These are phyloP conservation scores for Corbicula japonica DNA, from an alignment of 2,888 invertebrate genomes.

Conservation along the genomic window DNA sequence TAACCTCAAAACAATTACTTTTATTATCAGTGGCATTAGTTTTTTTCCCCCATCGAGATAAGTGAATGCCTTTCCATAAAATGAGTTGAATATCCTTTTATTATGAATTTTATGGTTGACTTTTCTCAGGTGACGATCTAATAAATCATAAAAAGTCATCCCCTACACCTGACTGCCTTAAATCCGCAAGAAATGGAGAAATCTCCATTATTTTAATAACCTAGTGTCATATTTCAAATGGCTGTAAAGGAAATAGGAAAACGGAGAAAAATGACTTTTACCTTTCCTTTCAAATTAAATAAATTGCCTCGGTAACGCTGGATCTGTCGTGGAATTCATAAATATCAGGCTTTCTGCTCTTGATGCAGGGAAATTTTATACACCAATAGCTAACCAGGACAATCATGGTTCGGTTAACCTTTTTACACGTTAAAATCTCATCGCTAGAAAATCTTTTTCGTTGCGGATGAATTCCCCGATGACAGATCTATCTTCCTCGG, in stretches of 20 bases:
- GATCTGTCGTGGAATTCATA: constrained; percentile 31
- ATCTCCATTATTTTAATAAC: constrained; percentile 44
- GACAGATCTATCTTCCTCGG: constrained; percentile 66
- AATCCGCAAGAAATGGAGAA: constrained; percentile 18
- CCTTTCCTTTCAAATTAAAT: constrained; percentile 46
- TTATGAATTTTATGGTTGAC: too few species aligned
- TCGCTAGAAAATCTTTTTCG: constrained; percentile 59
- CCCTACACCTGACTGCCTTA: constrained; percentile 23
- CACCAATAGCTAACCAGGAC: constrained; percentile 27
- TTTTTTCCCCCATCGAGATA: too few species aligned
- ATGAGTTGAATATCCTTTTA: too few species aligned
- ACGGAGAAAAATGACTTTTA: constrained; percentile 27
- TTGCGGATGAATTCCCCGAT: constrained; percentile 63
- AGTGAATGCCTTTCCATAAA: too few species aligned
- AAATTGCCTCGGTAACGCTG: constrained; percentile 42
- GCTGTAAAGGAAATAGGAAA: constrained; percentile 41
- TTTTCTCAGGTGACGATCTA: constrained; percentile 16
- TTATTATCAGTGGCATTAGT: too few species aligned
- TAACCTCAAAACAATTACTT: too few species aligned
- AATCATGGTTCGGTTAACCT: constrained; percentile 33
- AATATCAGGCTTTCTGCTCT: constrained; percentile 45
- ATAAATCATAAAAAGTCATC: constrained; percentile 10
- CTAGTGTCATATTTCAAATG: constrained; percentile 44
- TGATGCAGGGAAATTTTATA: constrained; percentile 32
- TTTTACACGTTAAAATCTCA: constrained; percentile 44